A percentile compares a stretch with the other conserved stretches of the same genome.
Evolutionary conservation across 2,888 invertebrate species (phyloP).

Genomic region (Sylvicola fuscatus): DNA sequence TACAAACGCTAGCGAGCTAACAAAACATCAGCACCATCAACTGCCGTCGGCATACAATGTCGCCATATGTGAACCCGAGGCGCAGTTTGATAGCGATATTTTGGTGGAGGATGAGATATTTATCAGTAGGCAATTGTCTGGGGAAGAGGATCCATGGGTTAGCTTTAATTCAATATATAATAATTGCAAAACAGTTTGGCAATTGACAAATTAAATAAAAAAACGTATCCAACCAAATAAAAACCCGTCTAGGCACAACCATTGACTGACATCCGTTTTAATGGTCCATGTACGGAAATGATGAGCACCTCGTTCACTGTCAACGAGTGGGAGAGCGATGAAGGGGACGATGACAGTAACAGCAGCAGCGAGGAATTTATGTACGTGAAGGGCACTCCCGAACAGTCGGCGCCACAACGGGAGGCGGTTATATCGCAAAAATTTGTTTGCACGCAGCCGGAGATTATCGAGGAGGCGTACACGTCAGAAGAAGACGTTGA

Average conservation of each 20-base stretch:
- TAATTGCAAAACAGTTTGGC: no score
- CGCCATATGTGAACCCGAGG: conserved; percentile 6
- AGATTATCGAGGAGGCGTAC: no score
- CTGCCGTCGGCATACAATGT: conserved; percentile 3
- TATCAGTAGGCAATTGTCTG: conserved; percentile 7
- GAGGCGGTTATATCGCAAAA: no score
- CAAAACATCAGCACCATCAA: conserved; percentile 4
- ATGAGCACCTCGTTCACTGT: conserved; percentile 9
- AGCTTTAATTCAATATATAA: neutral
- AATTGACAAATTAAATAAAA: no score
- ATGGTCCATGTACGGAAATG: conserved; percentile 8
- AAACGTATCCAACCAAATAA: no score
- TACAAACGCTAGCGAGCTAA: conserved; percentile 1
- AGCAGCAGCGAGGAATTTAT: conserved; percentile 18
- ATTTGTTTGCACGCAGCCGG: no score
- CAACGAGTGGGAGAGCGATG: conserved; percentile 25
- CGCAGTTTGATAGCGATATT: conserved; percentile 4
- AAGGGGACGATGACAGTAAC: conserved; percentile 25
- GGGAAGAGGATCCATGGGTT: conserved; percentile 12
- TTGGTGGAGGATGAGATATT: conserved; percentile 7
- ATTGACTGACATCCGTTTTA: conserved; percentile 8
- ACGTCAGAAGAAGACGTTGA: conserved; percentile 1
- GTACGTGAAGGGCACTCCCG: conserved; percentile 8
- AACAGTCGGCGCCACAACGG: no score
- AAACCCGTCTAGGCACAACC: conserved; percentile 5